Evolutionary conservation across 1,140 invertebrate species (phyloP).

Genomic region (Cydia strobilella): DNA sequence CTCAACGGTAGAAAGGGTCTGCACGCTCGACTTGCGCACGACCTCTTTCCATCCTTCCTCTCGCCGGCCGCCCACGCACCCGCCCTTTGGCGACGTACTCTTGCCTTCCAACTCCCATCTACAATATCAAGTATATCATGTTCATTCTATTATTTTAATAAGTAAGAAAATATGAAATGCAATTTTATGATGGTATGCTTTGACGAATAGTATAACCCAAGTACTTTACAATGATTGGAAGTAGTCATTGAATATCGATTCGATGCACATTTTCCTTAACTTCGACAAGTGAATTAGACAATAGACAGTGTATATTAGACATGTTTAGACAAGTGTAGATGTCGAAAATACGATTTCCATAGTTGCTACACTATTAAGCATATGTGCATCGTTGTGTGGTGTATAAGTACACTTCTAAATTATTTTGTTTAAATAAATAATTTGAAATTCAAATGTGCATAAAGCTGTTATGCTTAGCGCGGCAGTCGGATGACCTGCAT

Average conservation of each 20-base stretch:
- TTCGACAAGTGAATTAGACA: neutral
- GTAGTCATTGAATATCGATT: too few relatives aligned
- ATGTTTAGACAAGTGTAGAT: neutral
- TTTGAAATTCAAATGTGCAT: too few relatives aligned
- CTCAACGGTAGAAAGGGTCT: constrained; percentile 78
- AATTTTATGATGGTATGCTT: neutral
- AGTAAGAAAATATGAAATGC: neutral
- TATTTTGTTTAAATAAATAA: too few relatives aligned
- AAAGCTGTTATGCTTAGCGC: neutral
- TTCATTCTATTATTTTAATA: neutral
- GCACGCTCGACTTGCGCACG: constrained; percentile 87
- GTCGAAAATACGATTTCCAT: neutral
- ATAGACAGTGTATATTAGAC: neutral
- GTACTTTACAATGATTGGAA: too few relatives aligned
- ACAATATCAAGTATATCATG: neutral
- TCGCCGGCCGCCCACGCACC: constrained; percentile 81
- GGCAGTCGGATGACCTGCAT: neutral
- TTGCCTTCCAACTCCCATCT: constrained; percentile 69
- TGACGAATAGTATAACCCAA: neutral
- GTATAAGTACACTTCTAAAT: neutral
- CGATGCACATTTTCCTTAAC: neutral
- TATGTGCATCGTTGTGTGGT: neutral
- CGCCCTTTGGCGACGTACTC: constrained; percentile 65
- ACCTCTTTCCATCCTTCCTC: constrained; percentile 99
- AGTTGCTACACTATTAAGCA: neutral